phyloP scores from a whole-genome alignment of 2,797 vertebrate genomes.

The Malurus leucopterus region DNA sequence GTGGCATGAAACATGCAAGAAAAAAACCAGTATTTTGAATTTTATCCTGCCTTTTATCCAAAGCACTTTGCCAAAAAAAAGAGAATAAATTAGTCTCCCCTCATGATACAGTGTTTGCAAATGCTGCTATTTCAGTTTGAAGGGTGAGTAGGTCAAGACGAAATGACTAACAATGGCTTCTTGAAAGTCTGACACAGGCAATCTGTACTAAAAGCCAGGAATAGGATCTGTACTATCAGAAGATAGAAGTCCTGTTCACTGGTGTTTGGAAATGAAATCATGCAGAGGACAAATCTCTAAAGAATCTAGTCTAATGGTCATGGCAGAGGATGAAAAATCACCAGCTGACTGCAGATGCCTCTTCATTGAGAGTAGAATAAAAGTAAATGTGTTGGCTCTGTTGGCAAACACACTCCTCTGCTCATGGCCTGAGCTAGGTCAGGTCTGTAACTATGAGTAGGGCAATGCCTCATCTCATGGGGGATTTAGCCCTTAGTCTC shows the following conservation, averaged over 20 bases:
- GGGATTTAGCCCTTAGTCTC: background rate
- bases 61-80: background rate
- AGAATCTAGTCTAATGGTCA: background rate
- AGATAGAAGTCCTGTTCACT: background rate
- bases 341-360: background rate
- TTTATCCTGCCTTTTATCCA: conserved; percentile 7
- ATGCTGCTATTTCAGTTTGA: conserved; percentile 5
- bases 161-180: background rate
- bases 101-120: background rate
- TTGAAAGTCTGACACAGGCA: background rate
- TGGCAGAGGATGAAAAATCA: background rate
- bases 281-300: background rate
- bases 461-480: background rate
- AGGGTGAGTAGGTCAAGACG: background rate
- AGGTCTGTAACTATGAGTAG: background rate
- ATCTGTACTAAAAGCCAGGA: background rate
- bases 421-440: background rate
- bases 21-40: conserved; percentile 34
- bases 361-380: background rate
- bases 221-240: background rate
- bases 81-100: background rate
- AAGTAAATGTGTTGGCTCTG: background rate
- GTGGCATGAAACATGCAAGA: background rate
- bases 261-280: background rate
- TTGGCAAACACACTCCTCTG: background rate